These are phyloP conservation scores for Nothocercus nigrocapillus DNA, from an alignment of 2,113 vertebrate species.

Conservation along the genomic window DNA sequence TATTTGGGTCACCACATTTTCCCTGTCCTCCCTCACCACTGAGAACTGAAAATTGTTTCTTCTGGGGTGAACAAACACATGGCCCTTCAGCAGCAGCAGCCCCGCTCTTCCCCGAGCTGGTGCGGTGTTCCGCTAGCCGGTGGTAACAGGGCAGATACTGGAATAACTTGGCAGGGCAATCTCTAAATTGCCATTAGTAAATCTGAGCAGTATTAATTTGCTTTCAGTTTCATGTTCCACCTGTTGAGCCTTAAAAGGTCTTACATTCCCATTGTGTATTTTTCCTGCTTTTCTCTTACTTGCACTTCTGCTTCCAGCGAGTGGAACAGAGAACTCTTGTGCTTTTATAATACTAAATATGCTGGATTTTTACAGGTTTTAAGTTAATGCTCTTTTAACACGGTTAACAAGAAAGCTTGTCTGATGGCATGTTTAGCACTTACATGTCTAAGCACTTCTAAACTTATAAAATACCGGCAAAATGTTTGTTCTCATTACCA, in stretches of 20 bases:
- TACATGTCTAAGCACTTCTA: not conserved
- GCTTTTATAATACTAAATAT: not conserved
- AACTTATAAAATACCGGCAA: not conserved
- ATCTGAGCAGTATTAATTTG: not conserved
- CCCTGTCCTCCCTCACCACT: not conserved
- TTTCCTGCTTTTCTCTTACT: not conserved
- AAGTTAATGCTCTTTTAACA: not conserved
- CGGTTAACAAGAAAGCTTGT: not conserved
- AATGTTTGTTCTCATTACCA: not conserved
- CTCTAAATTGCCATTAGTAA: not conserved
- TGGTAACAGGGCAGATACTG: not conserved
- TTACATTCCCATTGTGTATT: not conserved
- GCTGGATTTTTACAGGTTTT: not conserved
- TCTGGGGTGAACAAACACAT: not conserved
- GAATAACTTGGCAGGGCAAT: not conserved
- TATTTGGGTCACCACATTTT: not conserved
- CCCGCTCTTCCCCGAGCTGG: not conserved
- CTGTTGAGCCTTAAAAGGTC: not conserved
- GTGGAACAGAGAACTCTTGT: not conserved
- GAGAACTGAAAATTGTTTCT: not conserved
- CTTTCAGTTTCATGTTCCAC: not conserved
- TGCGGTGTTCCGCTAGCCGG: not conserved
- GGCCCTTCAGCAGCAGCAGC: not conserved
- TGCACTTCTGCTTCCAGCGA: not conserved
- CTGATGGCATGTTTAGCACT: not conserved